Percentiles rank a stretch among this genome's conserved stretches.
Evolutionary conservation across 2,888 invertebrate genomes (phyloP).

Genomic region (Noctuana brunneofusca): DNA sequence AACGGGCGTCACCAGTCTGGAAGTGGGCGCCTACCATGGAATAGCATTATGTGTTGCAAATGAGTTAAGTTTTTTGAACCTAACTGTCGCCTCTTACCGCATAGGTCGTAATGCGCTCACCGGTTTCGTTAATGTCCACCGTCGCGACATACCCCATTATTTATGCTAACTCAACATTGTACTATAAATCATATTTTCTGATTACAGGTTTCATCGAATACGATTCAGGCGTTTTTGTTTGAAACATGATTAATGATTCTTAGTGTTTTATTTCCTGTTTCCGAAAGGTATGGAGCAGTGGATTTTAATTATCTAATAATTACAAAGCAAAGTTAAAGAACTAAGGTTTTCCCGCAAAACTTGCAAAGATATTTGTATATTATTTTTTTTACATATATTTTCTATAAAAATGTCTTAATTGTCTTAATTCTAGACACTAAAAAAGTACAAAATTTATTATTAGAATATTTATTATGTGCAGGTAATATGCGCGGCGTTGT

Average conservation of each 20-base stretch:
- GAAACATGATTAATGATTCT: not conserved
- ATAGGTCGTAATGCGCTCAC: constrained; percentile 17
- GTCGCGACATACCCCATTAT: constrained; percentile 22
- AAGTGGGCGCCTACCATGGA: constrained; percentile 51
- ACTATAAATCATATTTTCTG: constrained; percentile 21
- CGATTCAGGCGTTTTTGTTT: not conserved
- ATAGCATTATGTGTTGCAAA: constrained; percentile 38
- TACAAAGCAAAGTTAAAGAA: too few relatives aligned
- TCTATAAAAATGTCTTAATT: too few relatives aligned
- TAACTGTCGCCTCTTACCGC: constrained; percentile 25
- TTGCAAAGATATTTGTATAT: too few relatives aligned
- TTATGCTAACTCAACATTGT: constrained; percentile 18
- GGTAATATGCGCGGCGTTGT: not conserved
- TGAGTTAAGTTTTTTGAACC: constrained; percentile 34
- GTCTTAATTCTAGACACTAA: too few relatives aligned
- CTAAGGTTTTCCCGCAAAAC: too few relatives aligned
- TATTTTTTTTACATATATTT: too few relatives aligned
- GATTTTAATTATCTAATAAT: not conserved
- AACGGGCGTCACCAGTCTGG: constrained; percentile 54
- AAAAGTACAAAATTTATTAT: too few relatives aligned
- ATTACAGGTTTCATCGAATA: not conserved
- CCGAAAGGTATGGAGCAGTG: not conserved
- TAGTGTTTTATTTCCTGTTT: not conserved
- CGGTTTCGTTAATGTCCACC: constrained; percentile 17
- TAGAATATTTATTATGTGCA: too few relatives aligned